These are phyloP conservation scores for Amphilophus citrinellus DNA, from an alignment of 2,113 vertebrate genomes.

Conservation along the genomic window DNA sequence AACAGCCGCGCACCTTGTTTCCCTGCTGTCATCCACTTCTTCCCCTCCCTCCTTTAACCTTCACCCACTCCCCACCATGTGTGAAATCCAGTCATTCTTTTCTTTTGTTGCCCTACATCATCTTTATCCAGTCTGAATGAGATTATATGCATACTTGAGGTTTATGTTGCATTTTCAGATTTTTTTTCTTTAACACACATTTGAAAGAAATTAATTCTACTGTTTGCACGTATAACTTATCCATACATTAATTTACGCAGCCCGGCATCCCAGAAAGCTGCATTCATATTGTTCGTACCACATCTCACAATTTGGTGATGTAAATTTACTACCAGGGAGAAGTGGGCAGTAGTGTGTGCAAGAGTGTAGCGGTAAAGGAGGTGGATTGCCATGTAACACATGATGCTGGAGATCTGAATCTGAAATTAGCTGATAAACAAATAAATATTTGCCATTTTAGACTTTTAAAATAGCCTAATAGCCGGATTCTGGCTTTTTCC, in stretches of 20 bases:
- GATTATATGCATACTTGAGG: neutral
- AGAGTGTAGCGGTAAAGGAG: neutral
- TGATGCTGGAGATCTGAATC: neutral
- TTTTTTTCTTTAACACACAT: neutral
- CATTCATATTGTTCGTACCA: neutral
- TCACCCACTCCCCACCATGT: slow-evolving; percentile 1
- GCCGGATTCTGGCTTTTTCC: neutral
- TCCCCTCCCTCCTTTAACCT: slow-evolving; percentile 35
- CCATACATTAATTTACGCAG: neutral
- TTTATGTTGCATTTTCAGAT: too few relatives aligned
- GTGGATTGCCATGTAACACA: neutral
- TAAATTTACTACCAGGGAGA: slow-evolving; percentile 1
- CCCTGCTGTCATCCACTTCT: slow-evolving; percentile 33
- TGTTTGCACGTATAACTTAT: neutral
- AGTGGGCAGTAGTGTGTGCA: neutral
- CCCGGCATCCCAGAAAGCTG: too few relatives aligned
- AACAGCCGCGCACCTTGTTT: slow-evolving; percentile 67
- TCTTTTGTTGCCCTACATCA: neutral
- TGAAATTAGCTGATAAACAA: neutral
- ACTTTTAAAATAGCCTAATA: neutral
- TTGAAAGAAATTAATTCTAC: slow-evolving; percentile 1
- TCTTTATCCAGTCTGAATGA: neutral
- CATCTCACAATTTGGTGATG: neutral
- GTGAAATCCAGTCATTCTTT: slow-evolving; percentile 3
- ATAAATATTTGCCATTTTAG: neutral